phyloP scores from a whole-genome alignment of 2,113 vertebrate genomes.

The Mugil cephalus region DNA sequence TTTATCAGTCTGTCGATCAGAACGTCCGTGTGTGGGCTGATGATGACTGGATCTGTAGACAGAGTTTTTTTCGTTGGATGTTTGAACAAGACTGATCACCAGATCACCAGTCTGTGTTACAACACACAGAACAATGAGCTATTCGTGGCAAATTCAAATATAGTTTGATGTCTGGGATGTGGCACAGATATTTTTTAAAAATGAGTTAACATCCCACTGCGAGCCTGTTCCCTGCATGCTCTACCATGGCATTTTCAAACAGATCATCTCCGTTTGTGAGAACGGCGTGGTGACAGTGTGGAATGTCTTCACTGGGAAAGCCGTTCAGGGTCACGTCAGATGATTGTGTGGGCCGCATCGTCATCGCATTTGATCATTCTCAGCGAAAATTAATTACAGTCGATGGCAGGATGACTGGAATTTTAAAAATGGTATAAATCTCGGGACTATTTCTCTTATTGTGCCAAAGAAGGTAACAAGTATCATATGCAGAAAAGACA shows the following conservation, averaged over 20 bases:
- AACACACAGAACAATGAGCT: slow-evolving; percentile 48
- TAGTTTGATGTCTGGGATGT: slow-evolving; percentile 28
- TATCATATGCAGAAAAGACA: not conserved
- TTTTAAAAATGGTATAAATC: slow-evolving; percentile 18
- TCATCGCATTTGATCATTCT: slow-evolving; percentile 6
- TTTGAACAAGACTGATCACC: accelerated
- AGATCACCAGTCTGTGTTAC: slow-evolving; percentile 17
- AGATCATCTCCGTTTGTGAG: slow-evolving; percentile 30
- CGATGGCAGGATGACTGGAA: slow-evolving; percentile 36
- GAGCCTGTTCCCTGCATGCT: slow-evolving; percentile 15
- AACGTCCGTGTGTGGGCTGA: not conserved
- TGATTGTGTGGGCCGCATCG: not conserved
- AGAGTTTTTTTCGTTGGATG: not conserved
- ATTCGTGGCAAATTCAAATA: slow-evolving; percentile 16
- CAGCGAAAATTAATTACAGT: slow-evolving; percentile 17
- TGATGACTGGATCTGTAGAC: not conserved
- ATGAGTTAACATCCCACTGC: not conserved
- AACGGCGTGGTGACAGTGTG: slow-evolving; percentile 31
- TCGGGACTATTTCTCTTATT: accelerated
- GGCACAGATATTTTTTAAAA: slow-evolving; percentile 36
- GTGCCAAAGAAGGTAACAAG: slow-evolving; percentile 2
- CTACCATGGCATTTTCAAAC: slow-evolving; percentile 37
- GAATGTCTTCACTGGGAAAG: slow-evolving; percentile 21
- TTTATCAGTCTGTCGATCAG: not conserved
- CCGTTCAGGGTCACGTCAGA: not conserved